phyloP scores from a whole-genome alignment of 1,140 invertebrate genomes.

The Drosophila orosa region DNA sequence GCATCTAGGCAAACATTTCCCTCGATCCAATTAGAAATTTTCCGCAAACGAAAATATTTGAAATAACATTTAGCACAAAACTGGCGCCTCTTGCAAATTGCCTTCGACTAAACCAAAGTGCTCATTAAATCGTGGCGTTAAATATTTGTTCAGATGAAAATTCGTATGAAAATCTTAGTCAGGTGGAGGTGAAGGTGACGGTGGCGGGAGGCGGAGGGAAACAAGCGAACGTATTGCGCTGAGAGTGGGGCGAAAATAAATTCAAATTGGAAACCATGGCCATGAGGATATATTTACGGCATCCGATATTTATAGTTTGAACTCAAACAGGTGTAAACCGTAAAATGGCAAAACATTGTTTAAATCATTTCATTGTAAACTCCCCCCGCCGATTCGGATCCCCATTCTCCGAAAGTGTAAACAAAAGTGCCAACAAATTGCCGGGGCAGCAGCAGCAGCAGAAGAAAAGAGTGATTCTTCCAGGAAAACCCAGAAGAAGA shows the following conservation, averaged over 20 bases:
- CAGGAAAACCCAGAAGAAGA: slow-evolving; percentile 20
- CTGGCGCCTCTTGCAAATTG: slow-evolving; percentile 72
- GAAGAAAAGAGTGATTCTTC: slow-evolving; percentile 11
- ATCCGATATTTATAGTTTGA: slow-evolving; percentile 77
- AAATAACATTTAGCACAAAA: slow-evolving; percentile 74
- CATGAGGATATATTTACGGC: slow-evolving; percentile 68
- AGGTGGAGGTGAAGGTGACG: slow-evolving; percentile 7
- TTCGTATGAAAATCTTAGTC: slow-evolving; percentile 62
- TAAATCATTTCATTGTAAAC: slow-evolving; percentile 82
- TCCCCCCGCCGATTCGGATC: slow-evolving; percentile 10
- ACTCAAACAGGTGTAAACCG: slow-evolving; percentile 81
- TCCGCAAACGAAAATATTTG: slow-evolving; percentile 68
- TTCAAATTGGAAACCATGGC: slow-evolving; percentile 63
- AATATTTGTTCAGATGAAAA: slow-evolving; percentile 56
- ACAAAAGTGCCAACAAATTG: slow-evolving; percentile 54
- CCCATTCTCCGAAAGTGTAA: slow-evolving; percentile 22
- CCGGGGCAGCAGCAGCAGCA: slow-evolving; percentile 6
- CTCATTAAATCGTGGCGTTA: slow-evolving; percentile 74
- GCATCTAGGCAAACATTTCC: slow-evolving; percentile 21
- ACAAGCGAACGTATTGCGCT: slow-evolving; percentile 1
- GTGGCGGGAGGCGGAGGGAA: background rate
- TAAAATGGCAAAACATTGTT: slow-evolving; percentile 80
- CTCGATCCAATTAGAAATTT: slow-evolving; percentile 55
- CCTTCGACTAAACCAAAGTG: slow-evolving; percentile 62
- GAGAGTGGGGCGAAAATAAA: slow-evolving; percentile 48